phyloP scores from a whole-genome alignment of 1,140 invertebrate species.

The Caenorhabditis brenneri region DNA sequence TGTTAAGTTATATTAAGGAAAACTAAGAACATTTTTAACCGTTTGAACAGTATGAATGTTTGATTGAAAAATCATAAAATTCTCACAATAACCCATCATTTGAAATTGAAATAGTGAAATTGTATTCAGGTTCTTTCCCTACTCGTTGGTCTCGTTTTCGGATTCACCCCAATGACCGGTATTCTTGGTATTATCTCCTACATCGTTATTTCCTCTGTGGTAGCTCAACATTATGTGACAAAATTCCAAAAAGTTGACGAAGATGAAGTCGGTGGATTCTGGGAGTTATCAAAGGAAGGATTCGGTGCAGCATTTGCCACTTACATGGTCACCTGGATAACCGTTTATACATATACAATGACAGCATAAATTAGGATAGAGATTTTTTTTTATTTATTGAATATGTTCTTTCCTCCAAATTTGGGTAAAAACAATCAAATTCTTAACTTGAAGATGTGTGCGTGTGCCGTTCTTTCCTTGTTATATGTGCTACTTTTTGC shows the following conservation, averaged over 20 bases:
- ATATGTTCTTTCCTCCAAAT: background rate
- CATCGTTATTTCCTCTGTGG: slow-evolving; percentile 60
- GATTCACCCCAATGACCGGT: slow-evolving; percentile 63
- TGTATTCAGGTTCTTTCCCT: slow-evolving; percentile 60
- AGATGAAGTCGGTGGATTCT: slow-evolving; percentile 68
- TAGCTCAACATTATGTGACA: slow-evolving; percentile 64
- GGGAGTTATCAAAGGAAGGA: slow-evolving; percentile 69
- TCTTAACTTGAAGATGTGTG: slow-evolving; percentile 8
- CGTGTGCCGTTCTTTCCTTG: slow-evolving; percentile 38
- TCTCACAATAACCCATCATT: background rate
- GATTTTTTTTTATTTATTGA: background rate
- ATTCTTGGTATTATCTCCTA: slow-evolving; percentile 64
- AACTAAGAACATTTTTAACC: too few relatives aligned
- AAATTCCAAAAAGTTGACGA: slow-evolving; percentile 67
- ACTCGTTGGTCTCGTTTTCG: slow-evolving; percentile 63
- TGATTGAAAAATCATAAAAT: too few relatives aligned
- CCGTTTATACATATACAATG: slow-evolving; percentile 58
- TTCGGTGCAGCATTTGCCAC: slow-evolving; percentile 69
- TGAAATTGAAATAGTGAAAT: background rate
- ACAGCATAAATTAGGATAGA: slow-evolving; percentile 43
- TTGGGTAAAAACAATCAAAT: background rate
- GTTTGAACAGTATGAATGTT: too few relatives aligned
- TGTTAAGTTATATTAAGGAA: too few relatives aligned
- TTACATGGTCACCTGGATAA: slow-evolving; percentile 70
- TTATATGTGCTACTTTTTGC: slow-evolving; percentile 47